Conservation (phyloP, 2,113 vertebrate species). For the Larimichthys crocea region DNA sequence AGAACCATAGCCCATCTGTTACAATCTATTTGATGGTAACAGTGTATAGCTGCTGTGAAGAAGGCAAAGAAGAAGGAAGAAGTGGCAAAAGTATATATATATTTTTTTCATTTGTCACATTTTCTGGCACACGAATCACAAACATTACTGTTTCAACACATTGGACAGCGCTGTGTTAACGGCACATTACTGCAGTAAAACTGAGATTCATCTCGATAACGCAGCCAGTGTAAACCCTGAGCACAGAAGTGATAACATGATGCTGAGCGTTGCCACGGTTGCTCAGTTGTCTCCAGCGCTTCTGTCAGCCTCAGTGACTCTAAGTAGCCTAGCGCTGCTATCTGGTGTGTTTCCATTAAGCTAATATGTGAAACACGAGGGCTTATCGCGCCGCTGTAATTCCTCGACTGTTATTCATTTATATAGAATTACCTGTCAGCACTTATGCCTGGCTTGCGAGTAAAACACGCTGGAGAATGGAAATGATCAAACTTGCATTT, state of each 20-base stretch:
- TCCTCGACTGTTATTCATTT: slow-evolving; percentile 58
- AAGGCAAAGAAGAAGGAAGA: background rate
- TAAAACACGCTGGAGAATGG: slow-evolving; percentile 11
- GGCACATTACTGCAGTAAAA: background rate
- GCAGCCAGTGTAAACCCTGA: background rate
- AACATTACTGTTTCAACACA: slow-evolving; percentile 44
- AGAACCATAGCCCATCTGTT: background rate
- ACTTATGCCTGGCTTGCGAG: slow-evolving; percentile 39
- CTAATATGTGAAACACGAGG: slow-evolving; percentile 60
- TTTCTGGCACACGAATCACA: slow-evolving; percentile 21
- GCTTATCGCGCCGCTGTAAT: slow-evolving; percentile 56
- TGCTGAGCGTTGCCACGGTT: slow-evolving; percentile 4
- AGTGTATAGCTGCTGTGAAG: background rate
- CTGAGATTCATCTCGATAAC: background rate
- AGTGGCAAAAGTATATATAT: background rate
- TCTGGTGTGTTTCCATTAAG: slow-evolving; percentile 64
- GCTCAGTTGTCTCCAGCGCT: slow-evolving; percentile 27
- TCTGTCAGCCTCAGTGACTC: slow-evolving; percentile 47
- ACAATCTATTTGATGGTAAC: no score
- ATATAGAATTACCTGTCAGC: slow-evolving; percentile 60
- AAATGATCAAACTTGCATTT: slow-evolving; percentile 32
- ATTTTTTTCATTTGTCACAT: slow-evolving; percentile 11
- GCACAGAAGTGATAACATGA: slow-evolving; percentile 21
- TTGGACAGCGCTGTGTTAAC: background rate
- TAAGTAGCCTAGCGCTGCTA: slow-evolving; percentile 43